A percentile compares a stretch with the other conserved stretches of the same genome.
phyloP scores from a whole-genome alignment of 2,888 invertebrate species.

The Brachyptera putata region DNA sequence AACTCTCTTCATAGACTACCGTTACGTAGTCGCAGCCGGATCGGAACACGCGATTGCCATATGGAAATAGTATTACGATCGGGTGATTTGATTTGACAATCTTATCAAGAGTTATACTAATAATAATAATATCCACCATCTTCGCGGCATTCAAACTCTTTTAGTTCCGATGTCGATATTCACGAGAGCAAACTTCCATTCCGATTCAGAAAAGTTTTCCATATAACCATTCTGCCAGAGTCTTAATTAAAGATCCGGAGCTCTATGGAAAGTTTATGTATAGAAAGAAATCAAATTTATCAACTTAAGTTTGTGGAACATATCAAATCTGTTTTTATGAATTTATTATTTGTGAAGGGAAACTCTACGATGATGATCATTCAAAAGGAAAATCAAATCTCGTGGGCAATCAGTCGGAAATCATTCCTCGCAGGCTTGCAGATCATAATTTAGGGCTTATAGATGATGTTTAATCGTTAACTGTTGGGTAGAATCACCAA shows the following conservation, averaged over 20 bases:
- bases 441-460: no score
- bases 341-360: constrained; percentile 17
- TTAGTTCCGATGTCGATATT: constrained; percentile 7
- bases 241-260: constrained; percentile 17
- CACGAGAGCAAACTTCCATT: constrained; percentile 12
- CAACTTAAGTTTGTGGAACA: constrained; percentile 14
- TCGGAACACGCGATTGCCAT: no score
- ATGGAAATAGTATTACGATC: no score
- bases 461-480: no score
- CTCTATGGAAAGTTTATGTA: constrained; percentile 12
- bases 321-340: constrained; percentile 7
- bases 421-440: not conserved
- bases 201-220: constrained; percentile 11
- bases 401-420: not conserved
- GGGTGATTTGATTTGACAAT: no score
- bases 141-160: no score
- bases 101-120: no score
- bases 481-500: no score
- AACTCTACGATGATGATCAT: constrained; percentile 1
- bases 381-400: constrained; percentile 1
- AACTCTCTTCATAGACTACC: no score
- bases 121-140: no score
- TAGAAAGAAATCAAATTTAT: constrained; percentile 18
- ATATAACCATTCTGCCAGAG: constrained; percentile 11
- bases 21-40: no score